Evolutionary conservation across 2,113 vertebrate genomes (phyloP).

Genomic region (Crotalus horridus): DNA sequence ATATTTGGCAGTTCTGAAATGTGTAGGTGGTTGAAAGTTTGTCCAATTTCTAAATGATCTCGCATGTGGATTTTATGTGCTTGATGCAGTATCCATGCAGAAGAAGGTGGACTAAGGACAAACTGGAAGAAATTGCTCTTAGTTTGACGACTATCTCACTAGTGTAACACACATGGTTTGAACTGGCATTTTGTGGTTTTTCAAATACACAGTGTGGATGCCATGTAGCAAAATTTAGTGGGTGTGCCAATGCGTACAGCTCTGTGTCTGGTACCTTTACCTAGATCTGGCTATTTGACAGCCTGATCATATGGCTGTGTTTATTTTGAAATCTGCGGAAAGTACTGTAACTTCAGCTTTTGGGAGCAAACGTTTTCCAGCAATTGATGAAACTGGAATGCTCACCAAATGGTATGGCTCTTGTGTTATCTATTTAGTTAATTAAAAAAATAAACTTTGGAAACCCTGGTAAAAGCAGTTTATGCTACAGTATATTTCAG

Average conservation of each 20-base stretch:
- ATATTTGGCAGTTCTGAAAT: not conserved
- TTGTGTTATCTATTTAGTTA: conserved; percentile 69
- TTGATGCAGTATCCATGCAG: not conserved
- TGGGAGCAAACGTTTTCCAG: conserved; percentile 56
- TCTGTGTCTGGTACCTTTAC: conserved; percentile 43
- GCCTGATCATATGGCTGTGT: conserved; percentile 30
- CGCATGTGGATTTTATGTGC: not conserved
- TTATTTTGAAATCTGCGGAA: conserved; percentile 63
- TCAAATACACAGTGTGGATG: not conserved
- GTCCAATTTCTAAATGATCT: not conserved
- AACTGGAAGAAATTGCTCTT: not conserved
- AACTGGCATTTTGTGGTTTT: not conserved
- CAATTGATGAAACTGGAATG: conserved; percentile 53
- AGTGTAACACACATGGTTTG: not conserved
- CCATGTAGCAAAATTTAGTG: conserved; percentile 22
- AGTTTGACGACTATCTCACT: not conserved
- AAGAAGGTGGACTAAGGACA: conserved; percentile 10
- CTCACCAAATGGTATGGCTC: conserved; percentile 48
- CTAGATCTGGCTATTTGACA: conserved; percentile 36
- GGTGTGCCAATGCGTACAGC: conserved; percentile 1
- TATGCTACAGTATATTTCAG: not conserved
- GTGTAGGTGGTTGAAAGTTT: not conserved
- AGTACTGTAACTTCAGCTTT: conserved; percentile 50
- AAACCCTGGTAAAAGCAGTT: conserved; percentile 45
- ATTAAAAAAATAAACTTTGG: conserved; percentile 67